Evolutionary conservation across 2,888 invertebrate genomes (phyloP).

Genomic region (Oxyscelio sp.): DNA sequence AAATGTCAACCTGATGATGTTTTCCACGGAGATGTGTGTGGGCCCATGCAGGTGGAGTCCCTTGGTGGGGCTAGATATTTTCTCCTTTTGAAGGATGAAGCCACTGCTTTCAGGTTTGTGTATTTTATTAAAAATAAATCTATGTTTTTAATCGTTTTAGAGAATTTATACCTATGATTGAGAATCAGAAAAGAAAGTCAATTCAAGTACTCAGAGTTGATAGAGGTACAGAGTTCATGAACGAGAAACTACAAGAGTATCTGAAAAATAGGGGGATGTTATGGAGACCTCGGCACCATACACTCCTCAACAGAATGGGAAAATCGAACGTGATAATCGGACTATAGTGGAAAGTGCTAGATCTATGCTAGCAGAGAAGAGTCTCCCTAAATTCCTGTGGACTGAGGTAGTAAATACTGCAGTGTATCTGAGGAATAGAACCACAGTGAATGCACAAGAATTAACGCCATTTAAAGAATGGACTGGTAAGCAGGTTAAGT

Average conservation of each 20-base stretch:
- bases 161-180: conserved; percentile 56
- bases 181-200: conserved; percentile 49
- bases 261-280: no score
- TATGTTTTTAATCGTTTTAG: conserved; percentile 74
- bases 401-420: conserved; percentile 54
- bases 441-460: not conserved
- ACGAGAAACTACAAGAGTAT: conserved; percentile 9
- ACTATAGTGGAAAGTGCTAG: conserved; percentile 54
- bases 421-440: conserved; percentile 29
- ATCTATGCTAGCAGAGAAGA: conserved; percentile 39
- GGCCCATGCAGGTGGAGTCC: conserved; percentile 61
- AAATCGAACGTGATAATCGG: conserved; percentile 44
- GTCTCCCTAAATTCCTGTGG: conserved; percentile 37
- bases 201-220: conserved; percentile 69
- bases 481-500: conserved; percentile 65
- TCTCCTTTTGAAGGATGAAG: conserved; percentile 43
- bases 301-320: conserved; percentile 48
- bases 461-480: conserved; percentile 71
- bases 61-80: conserved; percentile 65
- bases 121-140: conserved; percentile 75
- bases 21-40: conserved; percentile 63
- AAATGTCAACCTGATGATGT: conserved; percentile 52
- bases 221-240: conserved; percentile 63
- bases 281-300: conserved; percentile 5
- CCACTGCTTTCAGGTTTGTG: conserved; percentile 58